phyloP scores from a whole-genome alignment of 2,888 invertebrate genomes.

The Himalopsyche kuldschensis region DNA sequence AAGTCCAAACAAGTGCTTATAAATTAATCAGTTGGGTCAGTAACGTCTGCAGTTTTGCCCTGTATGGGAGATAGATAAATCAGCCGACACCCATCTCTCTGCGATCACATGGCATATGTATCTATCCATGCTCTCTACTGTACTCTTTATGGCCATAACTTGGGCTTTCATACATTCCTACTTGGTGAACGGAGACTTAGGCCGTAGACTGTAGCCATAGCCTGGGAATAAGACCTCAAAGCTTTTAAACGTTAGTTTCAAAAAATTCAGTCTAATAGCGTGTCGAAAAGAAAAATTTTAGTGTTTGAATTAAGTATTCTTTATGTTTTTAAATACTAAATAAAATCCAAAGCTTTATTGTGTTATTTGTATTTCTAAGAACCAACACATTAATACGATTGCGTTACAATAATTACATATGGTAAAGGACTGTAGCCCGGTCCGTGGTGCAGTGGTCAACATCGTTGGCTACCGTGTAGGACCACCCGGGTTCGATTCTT shows the following conservation, averaged over 20 bases:
- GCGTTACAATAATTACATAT: no score
- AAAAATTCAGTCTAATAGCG: no score
- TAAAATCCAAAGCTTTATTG: no score
- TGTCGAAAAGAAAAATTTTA: no score
- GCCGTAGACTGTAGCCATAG: background rate
- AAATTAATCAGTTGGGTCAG: constrained; percentile 16
- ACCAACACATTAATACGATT: no score
- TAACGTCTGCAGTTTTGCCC: background rate
- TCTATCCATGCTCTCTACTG: background rate
- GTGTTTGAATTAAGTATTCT: no score
- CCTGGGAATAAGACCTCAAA: background rate
- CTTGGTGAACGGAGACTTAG: background rate
- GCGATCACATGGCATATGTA: background rate
- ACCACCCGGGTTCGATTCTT: no score
- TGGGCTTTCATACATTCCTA: constrained; percentile 8
- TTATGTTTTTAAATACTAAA: no score
- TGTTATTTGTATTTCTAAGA: no score
- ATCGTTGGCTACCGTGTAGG: no score
- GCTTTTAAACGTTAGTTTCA: background rate
- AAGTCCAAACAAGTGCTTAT: background rate
- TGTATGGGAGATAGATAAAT: constrained; percentile 17
- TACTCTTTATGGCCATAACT: background rate
- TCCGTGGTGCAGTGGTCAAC: no score
- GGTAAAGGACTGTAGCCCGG: no score
- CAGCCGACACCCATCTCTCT: constrained; percentile 25